phyloP scores from a whole-genome alignment of 2,888 invertebrate species.

The Tipula helvola region DNA sequence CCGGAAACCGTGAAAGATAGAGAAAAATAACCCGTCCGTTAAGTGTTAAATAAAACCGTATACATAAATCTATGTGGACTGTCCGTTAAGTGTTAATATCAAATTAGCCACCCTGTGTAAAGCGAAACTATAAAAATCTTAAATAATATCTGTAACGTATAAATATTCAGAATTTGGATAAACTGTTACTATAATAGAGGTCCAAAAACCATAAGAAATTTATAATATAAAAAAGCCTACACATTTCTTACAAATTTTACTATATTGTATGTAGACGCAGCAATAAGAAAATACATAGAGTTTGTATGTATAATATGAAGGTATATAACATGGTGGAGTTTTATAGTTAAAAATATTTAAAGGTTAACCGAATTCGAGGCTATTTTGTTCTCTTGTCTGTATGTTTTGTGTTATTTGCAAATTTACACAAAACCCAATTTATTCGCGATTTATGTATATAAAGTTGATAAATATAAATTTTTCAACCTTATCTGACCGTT shows the following conservation, averaged over 20 bases:
- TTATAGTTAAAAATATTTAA: conserved; percentile 4
- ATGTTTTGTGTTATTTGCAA: not conserved
- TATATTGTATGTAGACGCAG: not conserved
- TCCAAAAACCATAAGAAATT: not conserved
- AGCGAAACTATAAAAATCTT: not conserved
- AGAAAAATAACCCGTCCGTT: no score
- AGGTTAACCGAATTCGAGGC: not conserved
- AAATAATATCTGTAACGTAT: not conserved
- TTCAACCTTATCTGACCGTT: not conserved
- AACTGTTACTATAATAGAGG: not conserved
- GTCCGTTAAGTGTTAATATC: no score
- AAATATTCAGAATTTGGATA: not conserved
- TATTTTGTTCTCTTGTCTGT: not conserved
- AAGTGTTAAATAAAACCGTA: no score
- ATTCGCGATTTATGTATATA: not conserved
- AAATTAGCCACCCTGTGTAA: not conserved
- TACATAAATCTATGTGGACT: no score
- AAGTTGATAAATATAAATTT: not conserved
- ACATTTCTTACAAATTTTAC: not conserved
- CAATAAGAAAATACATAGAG: not conserved
- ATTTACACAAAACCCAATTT: not conserved
- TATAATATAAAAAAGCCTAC: not conserved
- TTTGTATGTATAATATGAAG: not conserved
- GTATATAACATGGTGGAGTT: not conserved
- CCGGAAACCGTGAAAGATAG: no score